Base-by-base conservation (phyloP, 2,113 vertebrate species). In the Loxodonta africana region DNA sequence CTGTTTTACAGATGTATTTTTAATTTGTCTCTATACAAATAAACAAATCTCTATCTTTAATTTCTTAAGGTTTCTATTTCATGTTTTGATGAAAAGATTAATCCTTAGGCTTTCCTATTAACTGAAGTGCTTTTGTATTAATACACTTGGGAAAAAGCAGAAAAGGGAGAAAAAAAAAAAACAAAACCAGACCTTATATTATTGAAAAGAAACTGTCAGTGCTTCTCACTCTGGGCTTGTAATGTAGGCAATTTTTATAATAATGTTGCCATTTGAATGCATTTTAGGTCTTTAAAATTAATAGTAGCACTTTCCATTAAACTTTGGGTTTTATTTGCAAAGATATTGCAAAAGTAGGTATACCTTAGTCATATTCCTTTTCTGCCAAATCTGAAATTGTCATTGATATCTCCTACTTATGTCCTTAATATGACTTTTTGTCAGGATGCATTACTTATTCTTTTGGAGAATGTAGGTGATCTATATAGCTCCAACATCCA, bases 1-100 rank as follows among this genome's bases (percentile, higher is more conserved):
- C 96, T 88, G 23, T 97, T 95, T 94, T 96, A 95, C n/a, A 95
- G 74, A 96, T 96, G 11, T 20, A 69, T 94, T 95, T 98, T 97
- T 96, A 98, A 95, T 96, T 97, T 97, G 28, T 95, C 53, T 89
- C 17, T 94, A 33, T 81, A 89, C 73, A 96, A 94, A 97, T 96
- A 98, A 92, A 94, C 71, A 78, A 78, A 95, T 88, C 78, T 78
- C 30, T 8, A 14, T 60, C 17, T 78, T 94, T 97, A 92, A 81
- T 96, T 96, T 87, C 62, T 5, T 44, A 91, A 85, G 78, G 53
- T 18, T 89, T 14, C 80, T 83, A 67, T 65, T 97, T 97, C 92
- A 77, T 96, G 15, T 85, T 28, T 94, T 96, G 51, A 41, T 95
- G 41, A 88, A 96, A 95, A 84, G 30, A 95, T 9, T 82, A 93